Conservation (phyloP, 2,113 vertebrate genomes). For the Piprites chloris region DNA sequence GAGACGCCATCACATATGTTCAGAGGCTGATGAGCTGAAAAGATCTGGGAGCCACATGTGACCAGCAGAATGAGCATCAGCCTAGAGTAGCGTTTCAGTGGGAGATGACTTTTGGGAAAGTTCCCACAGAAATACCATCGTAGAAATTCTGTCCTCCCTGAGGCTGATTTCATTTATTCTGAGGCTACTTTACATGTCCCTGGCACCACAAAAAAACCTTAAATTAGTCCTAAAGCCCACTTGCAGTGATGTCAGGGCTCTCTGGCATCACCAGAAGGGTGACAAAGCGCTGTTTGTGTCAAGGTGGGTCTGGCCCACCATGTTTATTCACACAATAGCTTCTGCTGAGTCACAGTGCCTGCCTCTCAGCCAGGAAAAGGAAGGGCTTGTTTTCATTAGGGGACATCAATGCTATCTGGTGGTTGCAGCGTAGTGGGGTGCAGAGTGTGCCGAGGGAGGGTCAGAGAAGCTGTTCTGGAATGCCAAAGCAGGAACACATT, state of each 20-base stretch:
- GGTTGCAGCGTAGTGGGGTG: neutral
- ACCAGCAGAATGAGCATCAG: neutral
- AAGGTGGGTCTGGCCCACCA: rapidly evolving
- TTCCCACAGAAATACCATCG: constrained; percentile 7
- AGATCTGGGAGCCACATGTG: constrained; percentile 72
- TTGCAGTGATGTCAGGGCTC: neutral
- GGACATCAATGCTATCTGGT: neutral
- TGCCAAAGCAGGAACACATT: neutral
- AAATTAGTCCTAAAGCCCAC: neutral
- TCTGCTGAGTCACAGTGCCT: neutral
- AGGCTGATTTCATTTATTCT: neutral
- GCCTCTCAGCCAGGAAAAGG: neutral
- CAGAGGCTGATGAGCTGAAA: constrained; percentile 30
- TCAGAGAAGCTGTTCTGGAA: neutral
- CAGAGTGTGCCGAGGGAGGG: rapidly evolving
- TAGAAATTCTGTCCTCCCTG: neutral
- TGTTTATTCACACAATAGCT: neutral
- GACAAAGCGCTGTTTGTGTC: neutral
- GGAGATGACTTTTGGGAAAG: constrained; percentile 29
- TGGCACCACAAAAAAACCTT: neutral
- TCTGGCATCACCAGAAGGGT: neutral
- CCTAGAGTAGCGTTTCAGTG: constrained; percentile 15
- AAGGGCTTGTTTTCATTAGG: neutral
- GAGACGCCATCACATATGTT: constrained; percentile 63
- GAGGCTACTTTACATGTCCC: neutral